Evolutionary conservation across 2,797 vertebrate species (phyloP).

Genomic region (Pseudopleuronectes americanus): DNA sequence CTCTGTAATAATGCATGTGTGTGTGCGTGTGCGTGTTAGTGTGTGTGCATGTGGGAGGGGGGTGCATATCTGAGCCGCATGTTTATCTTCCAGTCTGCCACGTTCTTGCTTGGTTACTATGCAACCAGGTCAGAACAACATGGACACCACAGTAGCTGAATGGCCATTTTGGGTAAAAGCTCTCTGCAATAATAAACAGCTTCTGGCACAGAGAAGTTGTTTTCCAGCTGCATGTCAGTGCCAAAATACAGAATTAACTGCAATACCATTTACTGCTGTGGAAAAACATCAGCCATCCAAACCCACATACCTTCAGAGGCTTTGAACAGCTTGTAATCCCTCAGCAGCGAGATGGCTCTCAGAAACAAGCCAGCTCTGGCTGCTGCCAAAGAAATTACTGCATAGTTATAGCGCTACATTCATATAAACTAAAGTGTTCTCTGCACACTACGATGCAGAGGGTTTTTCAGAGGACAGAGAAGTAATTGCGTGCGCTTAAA

Average conservation of each 20-base stretch:
- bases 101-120: slow-evolving; percentile 75
- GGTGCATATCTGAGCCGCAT: slow-evolving; percentile 36
- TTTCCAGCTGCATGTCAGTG: slow-evolving; percentile 77
- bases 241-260: slow-evolving; percentile 82
- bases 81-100: slow-evolving; percentile 68
- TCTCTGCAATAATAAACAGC: slow-evolving; percentile 79
- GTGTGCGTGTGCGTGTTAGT: no score
- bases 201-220: slow-evolving; percentile 77
- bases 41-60: slow-evolving; percentile 11
- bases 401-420: slow-evolving; percentile 69
- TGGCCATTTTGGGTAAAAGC: slow-evolving; percentile 83
- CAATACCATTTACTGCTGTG: slow-evolving; percentile 80
- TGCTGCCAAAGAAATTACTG: slow-evolving; percentile 74
- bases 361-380: slow-evolving; percentile 65
- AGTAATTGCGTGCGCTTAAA: slow-evolving; percentile 57
- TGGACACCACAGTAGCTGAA: slow-evolving; percentile 76
- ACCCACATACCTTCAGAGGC: slow-evolving; percentile 79
- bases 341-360: slow-evolving; percentile 70
- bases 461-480: slow-evolving; percentile 52
- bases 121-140: slow-evolving; percentile 79
- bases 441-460: slow-evolving; percentile 38
- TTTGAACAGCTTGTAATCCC: slow-evolving; percentile 81
- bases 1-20: neutral
- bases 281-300: slow-evolving; percentile 81
- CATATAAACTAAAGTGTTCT: slow-evolving; percentile 62